Evolutionary conservation across 2,797 vertebrate genomes (phyloP).

Genomic region (Otolemur crassicaudatus): DNA sequence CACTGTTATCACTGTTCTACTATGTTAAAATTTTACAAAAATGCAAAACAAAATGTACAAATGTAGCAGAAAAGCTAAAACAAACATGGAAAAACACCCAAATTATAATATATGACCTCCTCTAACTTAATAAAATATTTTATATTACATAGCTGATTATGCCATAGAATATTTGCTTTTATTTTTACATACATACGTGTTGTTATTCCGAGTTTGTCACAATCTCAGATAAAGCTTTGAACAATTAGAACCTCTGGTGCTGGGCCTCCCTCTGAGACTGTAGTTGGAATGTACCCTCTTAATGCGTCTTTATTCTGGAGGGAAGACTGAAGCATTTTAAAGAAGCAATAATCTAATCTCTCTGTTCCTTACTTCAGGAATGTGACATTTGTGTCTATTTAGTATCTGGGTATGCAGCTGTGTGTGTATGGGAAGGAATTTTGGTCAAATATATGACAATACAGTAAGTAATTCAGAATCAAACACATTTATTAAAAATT

Average conservation of each 20-base stretch:
- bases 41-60: neutral
- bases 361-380: neutral
- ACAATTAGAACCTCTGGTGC: neutral
- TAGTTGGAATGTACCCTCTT: neutral
- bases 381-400: neutral
- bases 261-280: neutral
- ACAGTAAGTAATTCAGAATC: neutral
- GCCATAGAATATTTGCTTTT: neutral
- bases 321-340: neutral
- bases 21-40: constrained; percentile 15
- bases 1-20: neutral
- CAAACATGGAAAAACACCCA: neutral
- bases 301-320: neutral
- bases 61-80: constrained; percentile 15
- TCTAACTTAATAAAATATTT: neutral
- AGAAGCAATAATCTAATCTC: neutral
- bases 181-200: neutral
- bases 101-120: neutral
- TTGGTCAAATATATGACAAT: neutral
- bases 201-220: neutral
- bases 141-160: neutral
- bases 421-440: neutral
- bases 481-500: neutral
- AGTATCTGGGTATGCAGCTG: neutral
- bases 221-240: neutral